phyloP scores from a whole-genome alignment of 1,140 invertebrate genomes.

The Calliopsis andreniformis region DNA sequence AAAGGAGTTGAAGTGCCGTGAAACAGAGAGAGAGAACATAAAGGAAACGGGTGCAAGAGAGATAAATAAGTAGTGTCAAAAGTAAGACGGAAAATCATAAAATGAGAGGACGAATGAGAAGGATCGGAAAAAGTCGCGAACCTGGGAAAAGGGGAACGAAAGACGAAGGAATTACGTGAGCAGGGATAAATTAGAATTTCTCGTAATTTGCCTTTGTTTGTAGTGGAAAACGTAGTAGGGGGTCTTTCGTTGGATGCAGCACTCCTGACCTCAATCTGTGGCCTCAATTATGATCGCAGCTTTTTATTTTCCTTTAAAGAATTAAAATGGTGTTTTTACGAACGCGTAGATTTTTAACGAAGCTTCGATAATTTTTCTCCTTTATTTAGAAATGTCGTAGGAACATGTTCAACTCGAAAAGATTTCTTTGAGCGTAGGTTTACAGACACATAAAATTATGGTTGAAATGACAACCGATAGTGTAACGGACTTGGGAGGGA shows the following conservation, averaged over 20 bases:
- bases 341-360: neutral
- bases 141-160: too few species aligned
- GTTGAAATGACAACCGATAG: conserved; percentile 9
- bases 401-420: neutral
- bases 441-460: neutral
- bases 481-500: neutral
- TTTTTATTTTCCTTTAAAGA: conserved; percentile 25
- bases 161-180: neutral
- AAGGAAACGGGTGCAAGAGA: conserved; percentile 25
- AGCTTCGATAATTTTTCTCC: neutral
- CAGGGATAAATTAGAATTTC: neutral
- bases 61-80: conserved; percentile 40
- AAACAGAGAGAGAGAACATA: conserved; percentile 16
- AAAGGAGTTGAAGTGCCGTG: conserved; percentile 27
- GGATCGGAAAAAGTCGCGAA: neutral
- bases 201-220: conserved; percentile 21
- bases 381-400: neutral
- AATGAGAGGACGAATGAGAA: conserved; percentile 8
- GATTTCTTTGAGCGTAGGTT: neutral
- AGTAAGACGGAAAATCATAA: conserved; percentile 38
- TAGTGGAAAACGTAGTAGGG: conserved; percentile 16
- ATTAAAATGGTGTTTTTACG: conserved; percentile 24
- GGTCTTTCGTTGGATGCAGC: conserved; percentile 23
- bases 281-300: conserved; percentile 30
- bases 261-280: conserved; percentile 47